phyloP scores from a whole-genome alignment of 2,888 invertebrate genomes.

The Molorchus minor region DNA sequence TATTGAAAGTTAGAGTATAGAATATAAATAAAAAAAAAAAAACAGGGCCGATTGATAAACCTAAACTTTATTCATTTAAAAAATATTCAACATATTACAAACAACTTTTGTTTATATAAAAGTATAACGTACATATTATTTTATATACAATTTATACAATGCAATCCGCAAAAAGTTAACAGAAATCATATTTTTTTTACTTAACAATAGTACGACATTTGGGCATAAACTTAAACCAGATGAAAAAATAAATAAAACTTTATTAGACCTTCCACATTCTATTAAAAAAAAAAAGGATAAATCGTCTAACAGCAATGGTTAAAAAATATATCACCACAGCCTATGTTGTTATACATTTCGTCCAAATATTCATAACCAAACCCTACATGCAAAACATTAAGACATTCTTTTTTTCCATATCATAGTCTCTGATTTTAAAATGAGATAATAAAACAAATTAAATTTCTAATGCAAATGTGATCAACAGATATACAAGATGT shows the following conservation, averaged over 20 bases:
- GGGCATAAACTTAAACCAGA: constrained; percentile 1
- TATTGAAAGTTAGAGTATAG: too few relatives aligned
- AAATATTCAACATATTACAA: constrained; percentile 42
- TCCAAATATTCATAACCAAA: too few relatives aligned
- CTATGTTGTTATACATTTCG: too few relatives aligned
- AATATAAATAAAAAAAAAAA: too few relatives aligned
- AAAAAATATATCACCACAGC: constrained; percentile 31
- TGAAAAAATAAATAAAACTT: constrained; percentile 12
- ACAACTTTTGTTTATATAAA: constrained; percentile 41
- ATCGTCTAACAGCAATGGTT: constrained; percentile 30
- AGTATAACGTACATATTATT: constrained; percentile 36
- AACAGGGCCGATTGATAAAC: constrained; percentile 8
- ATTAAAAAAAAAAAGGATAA: constrained; percentile 15
- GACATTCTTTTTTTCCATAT: too few relatives aligned
- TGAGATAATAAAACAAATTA: too few relatives aligned
- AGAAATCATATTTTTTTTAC: constrained; percentile 1
- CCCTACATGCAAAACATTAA: too few relatives aligned
- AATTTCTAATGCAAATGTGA: too few relatives aligned
- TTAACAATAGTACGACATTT: constrained; percentile 1
- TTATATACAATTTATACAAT: constrained; percentile 40
- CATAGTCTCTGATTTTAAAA: too few relatives aligned
- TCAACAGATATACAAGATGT: too few relatives aligned
- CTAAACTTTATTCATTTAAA: constrained; percentile 39
- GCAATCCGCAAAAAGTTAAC: constrained; percentile 12
- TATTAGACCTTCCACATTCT: background rate